Conservation (phyloP, 2,113 vertebrate species). For the Micromys minutus region DNA sequence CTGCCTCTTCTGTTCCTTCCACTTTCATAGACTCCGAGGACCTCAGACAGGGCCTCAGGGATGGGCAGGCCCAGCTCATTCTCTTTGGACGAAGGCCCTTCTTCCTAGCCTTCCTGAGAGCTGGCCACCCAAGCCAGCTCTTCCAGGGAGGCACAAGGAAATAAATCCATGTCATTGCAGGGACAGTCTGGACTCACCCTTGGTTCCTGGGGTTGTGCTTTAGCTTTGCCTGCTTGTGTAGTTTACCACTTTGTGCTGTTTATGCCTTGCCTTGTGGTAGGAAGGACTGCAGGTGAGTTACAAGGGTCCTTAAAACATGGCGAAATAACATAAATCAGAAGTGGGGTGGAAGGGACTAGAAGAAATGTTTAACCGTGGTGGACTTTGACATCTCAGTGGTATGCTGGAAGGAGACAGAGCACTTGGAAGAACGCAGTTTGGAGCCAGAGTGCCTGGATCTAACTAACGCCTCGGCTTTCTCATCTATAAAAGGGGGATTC, state of each 20-base stretch:
- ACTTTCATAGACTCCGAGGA: conserved; percentile 19
- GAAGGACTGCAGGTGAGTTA: conserved; percentile 59
- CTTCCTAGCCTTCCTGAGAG: neutral
- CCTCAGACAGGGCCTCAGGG: conserved; percentile 23
- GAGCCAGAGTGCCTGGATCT: neutral
- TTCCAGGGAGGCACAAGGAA: conserved; percentile 35
- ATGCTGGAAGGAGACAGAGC: neutral
- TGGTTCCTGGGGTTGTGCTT: neutral
- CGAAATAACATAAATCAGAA: conserved; percentile 60
- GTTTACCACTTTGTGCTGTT: neutral
- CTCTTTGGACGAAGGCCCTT: neutral
- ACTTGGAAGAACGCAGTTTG: neutral
- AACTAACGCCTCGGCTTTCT: neutral
- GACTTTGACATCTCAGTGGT: neutral
- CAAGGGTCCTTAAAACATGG: conserved; percentile 48
- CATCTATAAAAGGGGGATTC: neutral
- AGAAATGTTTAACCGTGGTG: neutral
- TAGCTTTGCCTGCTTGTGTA: neutral
- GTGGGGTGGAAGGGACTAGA: conserved; percentile 21
- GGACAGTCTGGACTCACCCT: neutral
- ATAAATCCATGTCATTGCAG: conserved; percentile 29
- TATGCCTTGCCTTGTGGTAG: conserved; percentile 48
- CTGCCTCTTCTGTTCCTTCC: conserved; percentile 38
- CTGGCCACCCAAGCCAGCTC: conserved; percentile 48
- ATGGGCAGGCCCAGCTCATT: neutral